These are phyloP conservation scores for Atrichornis clamosus DNA, from an alignment of 2,113 vertebrate species.

Conservation along the genomic window DNA sequence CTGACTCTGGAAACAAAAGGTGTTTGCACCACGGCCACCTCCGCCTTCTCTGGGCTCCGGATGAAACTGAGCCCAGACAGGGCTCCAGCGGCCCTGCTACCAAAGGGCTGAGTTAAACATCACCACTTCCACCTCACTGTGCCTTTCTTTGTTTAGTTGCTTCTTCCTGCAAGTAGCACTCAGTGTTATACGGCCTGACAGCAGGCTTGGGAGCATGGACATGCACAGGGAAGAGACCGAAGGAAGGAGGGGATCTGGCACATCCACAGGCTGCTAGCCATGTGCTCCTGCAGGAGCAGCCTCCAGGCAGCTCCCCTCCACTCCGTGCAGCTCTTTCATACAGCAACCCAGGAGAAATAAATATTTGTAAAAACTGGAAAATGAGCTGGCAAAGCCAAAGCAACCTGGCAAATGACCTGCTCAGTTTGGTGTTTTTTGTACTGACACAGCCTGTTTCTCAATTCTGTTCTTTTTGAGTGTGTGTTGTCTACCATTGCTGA, in stretches of 20 bases:
- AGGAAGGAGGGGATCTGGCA: background rate
- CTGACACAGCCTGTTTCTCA: slow-evolving; percentile 2
- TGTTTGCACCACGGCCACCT: fast-evolving
- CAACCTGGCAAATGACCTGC: background rate
- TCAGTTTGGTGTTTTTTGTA: background rate
- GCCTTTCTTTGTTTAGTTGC: background rate
- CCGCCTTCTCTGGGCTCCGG: fast-evolving
- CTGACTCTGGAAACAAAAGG: background rate
- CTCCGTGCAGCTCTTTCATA: slow-evolving; percentile 5
- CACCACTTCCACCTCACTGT: background rate
- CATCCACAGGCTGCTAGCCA: fast-evolving
- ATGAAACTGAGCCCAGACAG: background rate
- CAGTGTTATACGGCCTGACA: background rate
- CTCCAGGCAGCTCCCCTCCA: background rate
- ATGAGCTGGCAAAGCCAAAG: background rate
- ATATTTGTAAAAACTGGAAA: slow-evolving; percentile 18
- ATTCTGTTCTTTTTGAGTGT: background rate
- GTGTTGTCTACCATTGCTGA: background rate
- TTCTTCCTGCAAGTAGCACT: background rate
- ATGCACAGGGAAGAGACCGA: fast-evolving
- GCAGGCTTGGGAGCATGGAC: background rate
- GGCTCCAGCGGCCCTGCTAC: background rate
- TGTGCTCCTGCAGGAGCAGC: background rate
- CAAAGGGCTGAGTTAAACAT: background rate
- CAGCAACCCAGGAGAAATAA: background rate